Percentiles rank a stretch among this genome's conserved stretches.
phyloP scores from a whole-genome alignment of 2,113 vertebrate species.

The Thamnaconus septentrionalis region DNA sequence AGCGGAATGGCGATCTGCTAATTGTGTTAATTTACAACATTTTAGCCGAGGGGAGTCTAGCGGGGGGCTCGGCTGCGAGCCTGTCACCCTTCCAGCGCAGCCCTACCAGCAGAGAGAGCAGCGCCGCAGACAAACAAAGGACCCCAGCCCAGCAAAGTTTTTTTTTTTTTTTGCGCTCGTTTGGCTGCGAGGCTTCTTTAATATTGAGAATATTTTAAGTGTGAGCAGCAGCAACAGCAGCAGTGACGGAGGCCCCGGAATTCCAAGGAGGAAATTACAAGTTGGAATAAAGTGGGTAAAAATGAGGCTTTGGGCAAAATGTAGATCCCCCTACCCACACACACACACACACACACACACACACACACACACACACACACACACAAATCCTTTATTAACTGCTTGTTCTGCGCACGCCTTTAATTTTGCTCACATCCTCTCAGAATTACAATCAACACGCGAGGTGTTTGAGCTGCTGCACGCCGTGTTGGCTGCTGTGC shows the following conservation, averaged over 20 bases:
- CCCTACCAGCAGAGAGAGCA: slow-evolving; percentile 34
- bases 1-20: slow-evolving; percentile 94
- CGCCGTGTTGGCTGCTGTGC: too few relatives aligned
- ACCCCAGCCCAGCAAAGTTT: slow-evolving; percentile 36
- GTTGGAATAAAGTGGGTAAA: slow-evolving; percentile 6
- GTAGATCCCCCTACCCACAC: too few relatives aligned
- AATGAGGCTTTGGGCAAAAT: slow-evolving; percentile 3
- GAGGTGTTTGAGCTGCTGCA: too few relatives aligned
- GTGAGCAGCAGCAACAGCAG: background rate
- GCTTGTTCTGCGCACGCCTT: background rate
- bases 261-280: slow-evolving; percentile 22
- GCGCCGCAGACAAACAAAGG: slow-evolving; percentile 83
- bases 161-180: background rate
- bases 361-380: too few relatives aligned
- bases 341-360: too few relatives aligned
- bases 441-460: too few relatives aligned
- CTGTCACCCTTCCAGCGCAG: slow-evolving; percentile 85
- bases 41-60: slow-evolving; percentile 93
- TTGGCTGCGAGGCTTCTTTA: slow-evolving; percentile 38
- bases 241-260: slow-evolving; percentile 8
- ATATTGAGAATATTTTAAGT: slow-evolving; percentile 30
- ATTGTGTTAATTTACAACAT: slow-evolving; percentile 99
- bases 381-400: too few relatives aligned
- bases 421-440: background rate
- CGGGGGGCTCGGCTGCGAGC: slow-evolving; percentile 79